Evolutionary conservation across 1,140 invertebrate species (phyloP).

Genomic region (Sycophila sp.): DNA sequence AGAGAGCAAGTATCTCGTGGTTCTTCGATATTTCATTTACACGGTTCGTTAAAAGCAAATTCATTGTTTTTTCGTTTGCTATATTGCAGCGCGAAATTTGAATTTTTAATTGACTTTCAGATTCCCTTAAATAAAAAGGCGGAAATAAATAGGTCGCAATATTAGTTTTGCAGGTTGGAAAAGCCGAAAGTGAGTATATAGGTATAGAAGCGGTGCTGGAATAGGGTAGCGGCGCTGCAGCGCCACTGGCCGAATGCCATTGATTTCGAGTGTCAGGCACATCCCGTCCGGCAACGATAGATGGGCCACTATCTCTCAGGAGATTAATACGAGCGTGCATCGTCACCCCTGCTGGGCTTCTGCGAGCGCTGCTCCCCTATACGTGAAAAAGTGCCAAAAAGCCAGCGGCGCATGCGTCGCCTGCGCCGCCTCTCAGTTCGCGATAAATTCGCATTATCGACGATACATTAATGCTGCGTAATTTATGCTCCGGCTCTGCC

Average conservation of each 20-base stretch:
- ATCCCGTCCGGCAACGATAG: constrained; percentile 45
- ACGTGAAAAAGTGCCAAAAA: constrained; percentile 45
- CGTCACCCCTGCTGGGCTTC: not conserved
- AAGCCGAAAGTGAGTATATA: not conserved
- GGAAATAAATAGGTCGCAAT: too few species aligned
- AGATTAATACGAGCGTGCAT: constrained; percentile 49
- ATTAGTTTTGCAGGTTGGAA: not conserved
- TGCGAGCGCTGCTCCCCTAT: too few species aligned
- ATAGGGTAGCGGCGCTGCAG: too few species aligned
- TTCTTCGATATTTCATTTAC: too few species aligned
- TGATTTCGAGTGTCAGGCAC: constrained; percentile 48
- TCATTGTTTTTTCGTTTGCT: too few species aligned
- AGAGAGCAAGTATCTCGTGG: too few species aligned
- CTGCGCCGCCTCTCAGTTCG: constrained; percentile 14
- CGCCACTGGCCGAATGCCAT: constrained; percentile 36
- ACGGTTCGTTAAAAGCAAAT: too few species aligned
- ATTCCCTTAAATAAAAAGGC: too few species aligned
- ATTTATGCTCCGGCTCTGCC: constrained; percentile 35
- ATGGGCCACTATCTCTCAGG: constrained; percentile 47
- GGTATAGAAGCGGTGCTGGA: not conserved
- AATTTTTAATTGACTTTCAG: too few species aligned
- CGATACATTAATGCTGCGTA: constrained; percentile 49
- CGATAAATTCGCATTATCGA: constrained; percentile 51
- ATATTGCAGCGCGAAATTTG: too few species aligned
- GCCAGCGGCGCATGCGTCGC: constrained; percentile 34